Evolutionary conservation across 2,113 vertebrate species (phyloP).

Genomic region (Aldabrachelys gigantea): DNA sequence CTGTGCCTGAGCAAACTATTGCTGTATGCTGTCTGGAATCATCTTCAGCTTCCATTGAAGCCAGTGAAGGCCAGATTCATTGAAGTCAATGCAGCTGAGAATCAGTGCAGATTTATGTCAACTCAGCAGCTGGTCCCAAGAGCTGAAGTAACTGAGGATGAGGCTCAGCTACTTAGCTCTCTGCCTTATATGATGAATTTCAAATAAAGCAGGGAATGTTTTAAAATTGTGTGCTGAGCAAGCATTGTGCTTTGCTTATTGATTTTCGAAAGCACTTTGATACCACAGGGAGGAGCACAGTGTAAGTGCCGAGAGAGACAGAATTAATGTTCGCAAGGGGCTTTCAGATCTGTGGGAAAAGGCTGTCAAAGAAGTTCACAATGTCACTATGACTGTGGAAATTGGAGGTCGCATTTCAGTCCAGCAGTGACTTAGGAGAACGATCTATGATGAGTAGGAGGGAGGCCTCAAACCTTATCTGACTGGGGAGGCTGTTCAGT

Average conservation of each 20-base stretch:
- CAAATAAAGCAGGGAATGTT: neutral
- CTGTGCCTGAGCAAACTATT: neutral
- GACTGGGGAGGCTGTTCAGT: neutral
- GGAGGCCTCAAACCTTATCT: neutral
- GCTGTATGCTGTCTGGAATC: neutral
- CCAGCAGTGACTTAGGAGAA: neutral
- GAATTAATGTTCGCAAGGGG: neutral
- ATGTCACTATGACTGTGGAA: neutral
- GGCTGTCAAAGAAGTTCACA: neutral
- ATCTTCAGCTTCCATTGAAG: neutral
- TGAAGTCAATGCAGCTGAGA: too few relatives aligned
- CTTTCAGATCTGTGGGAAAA: neutral
- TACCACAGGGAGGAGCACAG: neutral
- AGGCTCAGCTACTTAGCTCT: neutral
- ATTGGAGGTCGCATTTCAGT: neutral
- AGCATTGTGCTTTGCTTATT: neutral
- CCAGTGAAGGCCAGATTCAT: neutral
- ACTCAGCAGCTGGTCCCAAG: neutral
- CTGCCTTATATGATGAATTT: neutral
- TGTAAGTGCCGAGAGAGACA: neutral
- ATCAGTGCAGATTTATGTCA: neutral
- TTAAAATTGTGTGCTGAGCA: neutral
- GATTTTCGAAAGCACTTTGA: neutral
- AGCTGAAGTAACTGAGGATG: neutral
- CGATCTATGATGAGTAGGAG: neutral